Evolutionary conservation across 2,113 vertebrate species (phyloP), one percentile per base, ranked within the genome.

Genomic region (Potamarius usumacintae): DNA sequence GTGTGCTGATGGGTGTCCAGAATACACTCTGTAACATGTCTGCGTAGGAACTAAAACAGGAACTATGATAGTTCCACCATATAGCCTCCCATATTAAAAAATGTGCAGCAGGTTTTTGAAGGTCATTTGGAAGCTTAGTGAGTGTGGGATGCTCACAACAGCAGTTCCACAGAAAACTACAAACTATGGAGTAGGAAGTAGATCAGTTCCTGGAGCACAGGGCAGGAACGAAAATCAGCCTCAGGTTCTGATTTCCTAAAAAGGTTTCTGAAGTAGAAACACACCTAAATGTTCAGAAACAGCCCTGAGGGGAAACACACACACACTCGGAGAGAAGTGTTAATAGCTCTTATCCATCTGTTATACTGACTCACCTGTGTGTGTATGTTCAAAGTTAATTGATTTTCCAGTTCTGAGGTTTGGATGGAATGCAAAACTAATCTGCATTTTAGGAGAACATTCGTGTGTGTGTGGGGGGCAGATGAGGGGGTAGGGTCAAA

Each of bases 371-470:
- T 69, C 30, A 42, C 30, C 15, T 81, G 55, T 81, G 77, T 57
- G 77, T 80, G 77, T 57, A 58, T 60, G 4, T 63, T 17, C 3
- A 27, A 17, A 42, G 65, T 63, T 77, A 85, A 77, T 85, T 85
- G 84, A 85, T 63, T 85, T 25, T 85, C 57, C 57, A 85, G 57
- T 57, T 77, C 48, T 77, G 25, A 57, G 63, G 63, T 67, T 58
- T 69, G 65, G 15, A 42, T 74, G 71, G 82, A 84, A 84, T 84
- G 82, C 50, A 65, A 53, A 18, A 25, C 48, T 65, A 84, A 84
- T 52, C 25, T 85, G 11, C 34, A 63, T 62, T 77, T 85, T 85
- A 48, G 71, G 7, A 8, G 18, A 74, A 4, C 17, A n/a, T 74
- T 74, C 18, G 4, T 22, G 5, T 67, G 10, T 67, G 4, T 85